phyloP scores from a whole-genome alignment of 1,140 invertebrate species.

The Belonocnema kinseyi region DNA sequence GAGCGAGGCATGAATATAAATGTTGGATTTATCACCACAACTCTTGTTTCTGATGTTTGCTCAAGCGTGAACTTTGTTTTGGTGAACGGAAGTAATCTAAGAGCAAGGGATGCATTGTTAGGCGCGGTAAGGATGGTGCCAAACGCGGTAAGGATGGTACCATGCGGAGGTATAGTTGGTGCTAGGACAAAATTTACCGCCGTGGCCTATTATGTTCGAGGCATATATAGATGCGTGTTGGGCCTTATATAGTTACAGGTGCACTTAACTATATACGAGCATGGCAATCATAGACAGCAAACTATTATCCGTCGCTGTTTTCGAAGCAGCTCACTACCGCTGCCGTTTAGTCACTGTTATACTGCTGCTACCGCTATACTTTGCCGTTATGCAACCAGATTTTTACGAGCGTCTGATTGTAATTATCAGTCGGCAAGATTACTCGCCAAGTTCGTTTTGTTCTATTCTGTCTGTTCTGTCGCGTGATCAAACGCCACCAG shows the following conservation, averaged over 20 bases:
- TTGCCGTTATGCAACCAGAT: slow-evolving; percentile 42
- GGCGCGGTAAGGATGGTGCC: slow-evolving; percentile 33
- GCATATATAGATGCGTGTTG: background rate
- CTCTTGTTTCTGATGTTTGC: too few relatives aligned
- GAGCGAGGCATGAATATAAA: too few relatives aligned
- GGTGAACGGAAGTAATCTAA: background rate
- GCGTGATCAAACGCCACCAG: slow-evolving; percentile 18
- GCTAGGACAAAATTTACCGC: slow-evolving; percentile 48
- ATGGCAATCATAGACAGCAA: slow-evolving; percentile 44
- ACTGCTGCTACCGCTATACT: slow-evolving; percentile 21
- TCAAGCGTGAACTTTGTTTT: background rate
- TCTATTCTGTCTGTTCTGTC: slow-evolving; percentile 12
- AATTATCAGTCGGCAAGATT: slow-evolving; percentile 48
- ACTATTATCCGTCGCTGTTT: slow-evolving; percentile 49
- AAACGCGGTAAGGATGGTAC: too few relatives aligned
- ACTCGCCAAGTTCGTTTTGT: slow-evolving; percentile 18
- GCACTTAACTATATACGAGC: slow-evolving; percentile 44
- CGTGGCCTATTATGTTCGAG: slow-evolving; percentile 10
- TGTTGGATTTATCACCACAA: too few relatives aligned
- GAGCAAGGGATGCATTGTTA: background rate
- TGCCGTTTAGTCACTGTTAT: slow-evolving; percentile 30
- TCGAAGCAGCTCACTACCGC: slow-evolving; percentile 45
- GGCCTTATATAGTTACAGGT: slow-evolving; percentile 42
- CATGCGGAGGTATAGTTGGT: background rate
- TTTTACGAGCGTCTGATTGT: slow-evolving; percentile 49